Base-by-base conservation (phyloP, 2,113 vertebrate species). In the Dromas ardeola region DNA sequence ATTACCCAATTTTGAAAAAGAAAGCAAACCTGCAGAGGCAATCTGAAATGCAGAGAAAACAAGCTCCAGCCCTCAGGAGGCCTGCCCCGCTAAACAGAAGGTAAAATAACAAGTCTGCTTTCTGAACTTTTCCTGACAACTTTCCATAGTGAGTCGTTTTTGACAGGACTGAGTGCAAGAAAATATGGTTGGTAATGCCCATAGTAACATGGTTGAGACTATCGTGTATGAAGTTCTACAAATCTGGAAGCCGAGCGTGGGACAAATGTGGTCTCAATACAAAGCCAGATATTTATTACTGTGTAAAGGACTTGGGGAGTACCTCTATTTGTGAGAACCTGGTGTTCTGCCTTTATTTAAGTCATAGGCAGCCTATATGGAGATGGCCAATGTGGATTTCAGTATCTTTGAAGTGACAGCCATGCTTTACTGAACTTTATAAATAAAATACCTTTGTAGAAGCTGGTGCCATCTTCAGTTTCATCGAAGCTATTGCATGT, bases 1-100 rank as follows among this genome's bases (percentile, higher is more conserved):
- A 98, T 53, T 98, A 98, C 49, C 98, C 98, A 9, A 97, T 99
- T 76, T 93, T 98, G 93, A 99, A 99, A 92, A 98, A 98, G 90
- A 97, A 97, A 73, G 96, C 98, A 70, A 96, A 87, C 22, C 95
- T 97, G 84, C 98, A 98, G 97, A 98, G 98, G 77, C 99, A 98
- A 90, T 96, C 98, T 18, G 99, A 99, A 76, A 86, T 94, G 20
- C 99, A 98, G 91, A 98, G 98, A 78, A 98, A 97, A 87, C 98
- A 95, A 95, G 97, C 93, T 40, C 50, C 97, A 16, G 58, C 97
- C 43, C 66, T 98, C 12, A 97, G 97, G 97, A 98, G 98, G 84
- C 98, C 99, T 18, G 96, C 98, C 81, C 98, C 97, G 18, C 97
- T 99, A 70, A 99, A 96, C 59, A 98, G 98, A 76, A 98, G 98